These are phyloP conservation scores for Cheilinus undulatus DNA, from an alignment of 2,113 vertebrate genomes.

Conservation along the genomic window DNA sequence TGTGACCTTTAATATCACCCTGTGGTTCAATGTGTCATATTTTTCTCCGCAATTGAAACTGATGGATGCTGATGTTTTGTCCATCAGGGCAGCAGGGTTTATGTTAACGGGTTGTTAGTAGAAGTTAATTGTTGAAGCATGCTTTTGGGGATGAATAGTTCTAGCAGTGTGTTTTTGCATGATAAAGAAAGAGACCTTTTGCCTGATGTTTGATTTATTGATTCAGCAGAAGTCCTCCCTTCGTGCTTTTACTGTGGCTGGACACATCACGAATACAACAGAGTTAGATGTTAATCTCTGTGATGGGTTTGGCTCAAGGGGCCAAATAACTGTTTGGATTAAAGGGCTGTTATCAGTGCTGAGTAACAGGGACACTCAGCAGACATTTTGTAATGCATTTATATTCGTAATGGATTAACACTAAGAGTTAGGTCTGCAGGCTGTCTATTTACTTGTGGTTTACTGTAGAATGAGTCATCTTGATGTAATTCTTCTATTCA, in stretches of 20 bases:
- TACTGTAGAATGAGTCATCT: conserved; percentile 74
- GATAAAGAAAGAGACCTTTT: too few relatives aligned
- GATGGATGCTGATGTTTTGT: too few relatives aligned
- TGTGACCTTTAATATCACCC: too few relatives aligned
- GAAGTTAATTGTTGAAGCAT: too few relatives aligned
- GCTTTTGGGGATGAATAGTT: too few relatives aligned
- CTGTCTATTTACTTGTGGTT: conserved; percentile 53
- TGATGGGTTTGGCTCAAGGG: neutral
- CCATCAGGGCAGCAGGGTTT: too few relatives aligned
- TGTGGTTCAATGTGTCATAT: too few relatives aligned
- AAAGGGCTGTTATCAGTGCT: neutral
- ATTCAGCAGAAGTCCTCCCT: neutral
- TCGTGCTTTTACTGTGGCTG: neutral
- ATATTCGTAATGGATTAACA: neutral
- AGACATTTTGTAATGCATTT: conserved; percentile 13
- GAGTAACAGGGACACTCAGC: neutral
- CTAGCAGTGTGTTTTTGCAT: too few relatives aligned
- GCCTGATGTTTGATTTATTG: neutral
- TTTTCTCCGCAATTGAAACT: too few relatives aligned
- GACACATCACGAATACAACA: neutral
- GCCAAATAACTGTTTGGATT: conserved; percentile 18
- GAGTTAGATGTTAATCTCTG: neutral
- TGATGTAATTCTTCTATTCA: conserved; percentile 52
- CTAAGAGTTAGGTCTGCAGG: conserved; percentile 6
- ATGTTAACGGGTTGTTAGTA: too few relatives aligned